phyloP scores from a whole-genome alignment of 1,140 invertebrate species.

The Mamestra configurata region DNA sequence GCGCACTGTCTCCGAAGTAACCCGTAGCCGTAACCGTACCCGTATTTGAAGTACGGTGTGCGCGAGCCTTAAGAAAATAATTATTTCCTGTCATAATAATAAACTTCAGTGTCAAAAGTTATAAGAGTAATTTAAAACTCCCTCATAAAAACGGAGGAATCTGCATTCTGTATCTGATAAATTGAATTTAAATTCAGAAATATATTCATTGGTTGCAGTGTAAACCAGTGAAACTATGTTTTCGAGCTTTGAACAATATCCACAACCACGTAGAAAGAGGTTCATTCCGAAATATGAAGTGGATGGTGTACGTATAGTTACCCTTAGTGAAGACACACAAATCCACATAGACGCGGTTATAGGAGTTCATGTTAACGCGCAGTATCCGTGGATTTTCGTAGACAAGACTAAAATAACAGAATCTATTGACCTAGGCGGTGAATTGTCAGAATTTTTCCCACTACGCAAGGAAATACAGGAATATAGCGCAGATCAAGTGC shows the following conservation, averaged over 20 bases:
- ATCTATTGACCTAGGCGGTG: slow-evolving; percentile 83
- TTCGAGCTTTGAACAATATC: slow-evolving; percentile 58
- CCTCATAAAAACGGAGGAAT: too few species aligned
- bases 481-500: slow-evolving; percentile 88
- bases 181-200: not conserved
- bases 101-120: too few species aligned
- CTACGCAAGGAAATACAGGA: slow-evolving; percentile 86
- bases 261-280: slow-evolving; percentile 75
- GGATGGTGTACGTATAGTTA: slow-evolving; percentile 77
- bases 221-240: slow-evolving; percentile 60
- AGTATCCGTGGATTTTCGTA: slow-evolving; percentile 92
- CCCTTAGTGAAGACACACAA: slow-evolving; percentile 84
- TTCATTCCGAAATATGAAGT: slow-evolving; percentile 85
- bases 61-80: too few species aligned
- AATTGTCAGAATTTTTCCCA: slow-evolving; percentile 89
- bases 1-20: too few species aligned
- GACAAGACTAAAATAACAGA: slow-evolving; percentile 90
- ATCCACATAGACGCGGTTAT: slow-evolving; percentile 86
- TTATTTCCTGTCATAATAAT: too few species aligned
- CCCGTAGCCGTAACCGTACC: too few species aligned
- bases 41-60: too few species aligned
- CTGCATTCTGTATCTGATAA: too few species aligned
- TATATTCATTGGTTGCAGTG: slow-evolving; percentile 58
- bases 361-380: slow-evolving; percentile 90
- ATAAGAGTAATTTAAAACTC: too few species aligned